These are phyloP conservation scores for Progne subis DNA, from an alignment of 2,113 vertebrate genomes.

Conservation along the genomic window DNA sequence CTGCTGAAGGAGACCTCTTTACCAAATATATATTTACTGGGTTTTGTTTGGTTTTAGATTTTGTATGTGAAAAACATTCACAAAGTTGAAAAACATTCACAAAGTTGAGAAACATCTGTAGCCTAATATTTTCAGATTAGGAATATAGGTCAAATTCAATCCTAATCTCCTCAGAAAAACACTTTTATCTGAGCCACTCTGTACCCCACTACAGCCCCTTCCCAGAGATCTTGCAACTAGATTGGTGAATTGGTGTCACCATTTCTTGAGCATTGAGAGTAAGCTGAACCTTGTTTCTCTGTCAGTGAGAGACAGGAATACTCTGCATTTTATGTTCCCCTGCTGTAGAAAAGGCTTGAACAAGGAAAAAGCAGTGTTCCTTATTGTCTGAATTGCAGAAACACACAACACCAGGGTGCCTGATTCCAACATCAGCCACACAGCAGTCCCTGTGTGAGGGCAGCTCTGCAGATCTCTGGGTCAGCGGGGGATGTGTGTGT, in stretches of 20 bases:
- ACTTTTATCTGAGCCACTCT: background rate
- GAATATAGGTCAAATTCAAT: background rate
- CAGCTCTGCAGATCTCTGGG: background rate
- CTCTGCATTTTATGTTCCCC: background rate
- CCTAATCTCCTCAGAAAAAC: background rate
- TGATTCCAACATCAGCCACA: fast-evolving
- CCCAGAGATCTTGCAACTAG: background rate
- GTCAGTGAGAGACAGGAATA: background rate
- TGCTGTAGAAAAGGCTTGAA: background rate
- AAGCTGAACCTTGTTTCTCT: background rate
- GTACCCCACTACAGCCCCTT: background rate
- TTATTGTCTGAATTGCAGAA: background rate
- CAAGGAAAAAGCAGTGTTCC: background rate
- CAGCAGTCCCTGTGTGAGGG: background rate
- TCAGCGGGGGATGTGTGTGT: fast-evolving
- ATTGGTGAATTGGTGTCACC: no score
- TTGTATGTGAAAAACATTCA: background rate
- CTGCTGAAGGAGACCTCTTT: background rate
- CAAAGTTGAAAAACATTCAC: background rate
- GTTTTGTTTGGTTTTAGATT: background rate
- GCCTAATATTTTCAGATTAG: background rate
- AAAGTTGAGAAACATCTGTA: background rate
- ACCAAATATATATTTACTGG: background rate
- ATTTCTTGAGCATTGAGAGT: background rate
- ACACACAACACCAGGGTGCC: fast-evolving